phyloP scores from a whole-genome alignment of 2,113 vertebrate species.

The Brienomyrus brachyistius region DNA sequence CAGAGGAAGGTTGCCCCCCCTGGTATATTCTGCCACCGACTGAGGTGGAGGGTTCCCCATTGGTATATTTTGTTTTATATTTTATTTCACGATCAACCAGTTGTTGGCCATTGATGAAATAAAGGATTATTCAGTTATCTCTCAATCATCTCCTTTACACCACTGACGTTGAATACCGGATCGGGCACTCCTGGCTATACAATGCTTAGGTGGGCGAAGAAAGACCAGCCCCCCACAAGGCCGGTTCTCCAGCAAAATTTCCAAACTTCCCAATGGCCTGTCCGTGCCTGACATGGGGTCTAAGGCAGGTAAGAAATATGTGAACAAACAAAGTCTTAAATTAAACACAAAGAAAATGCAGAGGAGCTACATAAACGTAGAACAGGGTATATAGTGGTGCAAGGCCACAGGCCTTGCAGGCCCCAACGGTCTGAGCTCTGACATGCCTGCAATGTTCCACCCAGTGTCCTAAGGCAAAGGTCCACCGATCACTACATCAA shows the following conservation, averaged over 20 bases:
- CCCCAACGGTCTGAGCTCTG: too few relatives aligned
- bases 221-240: not conserved
- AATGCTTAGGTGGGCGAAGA: not conserved
- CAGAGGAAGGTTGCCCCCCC: not conserved
- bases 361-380: not conserved
- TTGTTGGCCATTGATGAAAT: too few relatives aligned
- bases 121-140: not conserved
- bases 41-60: not conserved
- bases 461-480: too few relatives aligned
- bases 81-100: not conserved
- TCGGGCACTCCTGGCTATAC: not conserved
- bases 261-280: not conserved
- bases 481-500: too few relatives aligned
- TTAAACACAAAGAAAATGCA: not conserved
- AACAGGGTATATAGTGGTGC: not conserved
- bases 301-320: not conserved
- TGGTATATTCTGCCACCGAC: not conserved
- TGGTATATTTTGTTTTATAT: not conserved
- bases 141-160: not conserved
- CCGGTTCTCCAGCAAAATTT: too few relatives aligned
- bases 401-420: too few relatives aligned
- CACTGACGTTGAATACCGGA: not conserved
- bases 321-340: not conserved
- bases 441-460: too few relatives aligned
- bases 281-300: not conserved